Percentiles rank a stretch among this genome's conserved stretches.
Evolutionary conservation across 2,797 vertebrate species (phyloP).

Genomic region (Margarornis squamiger): DNA sequence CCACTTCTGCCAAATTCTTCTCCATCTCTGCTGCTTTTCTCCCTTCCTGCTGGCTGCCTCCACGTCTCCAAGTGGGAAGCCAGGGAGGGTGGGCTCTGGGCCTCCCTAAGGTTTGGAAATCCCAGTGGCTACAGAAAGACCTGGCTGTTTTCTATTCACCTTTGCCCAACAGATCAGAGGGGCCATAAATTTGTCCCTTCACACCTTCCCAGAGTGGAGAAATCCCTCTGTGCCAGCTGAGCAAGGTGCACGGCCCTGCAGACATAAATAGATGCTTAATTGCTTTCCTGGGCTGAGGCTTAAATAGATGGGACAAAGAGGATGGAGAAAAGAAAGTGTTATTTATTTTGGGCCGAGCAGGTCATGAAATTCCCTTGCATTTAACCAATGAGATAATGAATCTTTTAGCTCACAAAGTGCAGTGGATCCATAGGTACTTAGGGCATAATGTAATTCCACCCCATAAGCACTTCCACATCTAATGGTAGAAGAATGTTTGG

Average conservation of each 20-base stretch:
- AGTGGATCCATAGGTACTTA: neutral
- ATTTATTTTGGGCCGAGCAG: neutral
- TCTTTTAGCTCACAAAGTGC: neutral
- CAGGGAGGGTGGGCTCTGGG: neutral
- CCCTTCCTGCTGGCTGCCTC: neutral
- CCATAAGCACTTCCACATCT: conserved; percentile 42
- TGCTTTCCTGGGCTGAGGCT: neutral
- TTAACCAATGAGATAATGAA: conserved; percentile 20
- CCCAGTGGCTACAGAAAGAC: accelerated
- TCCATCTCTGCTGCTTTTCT: accelerated
- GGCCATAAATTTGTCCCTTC: accelerated
- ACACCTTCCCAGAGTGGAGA: neutral
- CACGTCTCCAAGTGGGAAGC: neutral
- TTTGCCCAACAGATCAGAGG: neutral
- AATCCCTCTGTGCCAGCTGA: neutral
- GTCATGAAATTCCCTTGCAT: neutral
- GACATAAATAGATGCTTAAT: neutral
- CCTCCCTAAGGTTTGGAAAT: accelerated
- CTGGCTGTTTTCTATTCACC: neutral
- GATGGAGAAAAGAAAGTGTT: neutral
- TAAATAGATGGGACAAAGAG: neutral
- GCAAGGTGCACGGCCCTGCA: accelerated
- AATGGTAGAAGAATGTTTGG: conserved; percentile 55
- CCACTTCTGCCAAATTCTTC: neutral
- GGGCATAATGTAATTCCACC: conserved; percentile 45